Percentiles rank a stretch among this genome's conserved stretches.
Conservation (phyloP, 1,140 invertebrate species). For the Radopholus similis region DNA sequence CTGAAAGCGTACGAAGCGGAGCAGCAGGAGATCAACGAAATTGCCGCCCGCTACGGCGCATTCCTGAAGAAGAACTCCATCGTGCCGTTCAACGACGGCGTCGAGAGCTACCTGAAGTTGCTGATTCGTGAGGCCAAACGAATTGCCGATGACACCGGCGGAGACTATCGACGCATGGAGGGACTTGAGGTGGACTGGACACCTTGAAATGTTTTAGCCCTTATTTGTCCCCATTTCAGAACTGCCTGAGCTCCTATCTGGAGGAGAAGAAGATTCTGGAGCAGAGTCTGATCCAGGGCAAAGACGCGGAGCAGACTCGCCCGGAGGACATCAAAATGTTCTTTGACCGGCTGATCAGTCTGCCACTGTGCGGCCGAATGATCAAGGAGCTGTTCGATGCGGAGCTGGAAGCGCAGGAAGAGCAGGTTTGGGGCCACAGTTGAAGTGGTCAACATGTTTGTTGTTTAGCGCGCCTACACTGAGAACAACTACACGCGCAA, state of each 20-base stretch:
- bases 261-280: slow-evolving; percentile 8
- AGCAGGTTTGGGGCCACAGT: too few species aligned
- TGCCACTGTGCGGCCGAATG: neutral
- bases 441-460: too few species aligned
- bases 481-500: too few species aligned
- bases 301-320: neutral
- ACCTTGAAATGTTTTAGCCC: too few species aligned
- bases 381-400: neutral
- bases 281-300: neutral
- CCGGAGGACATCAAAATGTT: neutral
- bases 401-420: too few species aligned
- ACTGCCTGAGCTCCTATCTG: neutral
- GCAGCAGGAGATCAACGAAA: slow-evolving; percentile 21
- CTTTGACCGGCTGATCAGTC: neutral
- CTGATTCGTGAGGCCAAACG: slow-evolving; percentile 18
- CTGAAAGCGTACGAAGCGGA: slow-evolving; percentile 10
- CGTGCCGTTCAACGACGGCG: slow-evolving; percentile 37
- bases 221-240: too few species aligned
- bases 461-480: too few species aligned
- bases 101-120: slow-evolving; percentile 32
- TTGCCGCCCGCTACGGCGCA: slow-evolving; percentile 29
- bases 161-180: slow-evolving; percentile 1
- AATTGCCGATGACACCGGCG: neutral
- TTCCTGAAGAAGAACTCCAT: slow-evolving; percentile 39
- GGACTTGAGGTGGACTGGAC: neutral